phyloP scores from a whole-genome alignment of 1,140 invertebrate species.

The Schlechtendalia chinensis region DNA sequence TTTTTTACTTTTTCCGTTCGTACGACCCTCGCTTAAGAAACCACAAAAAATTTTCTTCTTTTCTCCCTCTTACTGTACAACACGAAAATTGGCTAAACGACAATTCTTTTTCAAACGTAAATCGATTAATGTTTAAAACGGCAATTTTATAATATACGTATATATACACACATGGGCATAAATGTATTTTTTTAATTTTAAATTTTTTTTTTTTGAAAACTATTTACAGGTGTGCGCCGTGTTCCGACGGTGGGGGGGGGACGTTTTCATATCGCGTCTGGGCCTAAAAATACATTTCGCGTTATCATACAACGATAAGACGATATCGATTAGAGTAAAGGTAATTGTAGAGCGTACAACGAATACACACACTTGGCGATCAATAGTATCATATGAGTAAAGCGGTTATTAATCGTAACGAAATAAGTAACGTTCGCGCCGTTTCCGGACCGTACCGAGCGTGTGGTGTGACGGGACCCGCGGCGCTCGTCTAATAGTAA shows the following conservation, averaged over 20 bases:
- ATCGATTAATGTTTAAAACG: background rate
- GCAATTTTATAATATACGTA: background rate
- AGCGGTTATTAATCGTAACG: background rate
- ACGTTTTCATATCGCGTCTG: too few relatives aligned
- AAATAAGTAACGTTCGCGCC: background rate
- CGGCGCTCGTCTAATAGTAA: background rate
- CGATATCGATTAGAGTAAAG: background rate
- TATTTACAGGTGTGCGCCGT: slow-evolving; percentile 7
- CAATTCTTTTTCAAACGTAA: too few relatives aligned
- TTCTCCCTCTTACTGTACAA: too few relatives aligned
- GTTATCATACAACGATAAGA: too few relatives aligned
- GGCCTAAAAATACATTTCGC: too few relatives aligned
- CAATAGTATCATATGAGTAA: slow-evolving; percentile 17
- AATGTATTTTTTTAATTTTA: too few relatives aligned
- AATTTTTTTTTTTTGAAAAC: background rate
- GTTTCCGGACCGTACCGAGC: background rate
- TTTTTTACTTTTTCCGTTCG: too few relatives aligned
- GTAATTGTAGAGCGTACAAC: background rate
- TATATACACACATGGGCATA: too few relatives aligned
- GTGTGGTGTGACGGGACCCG: background rate
- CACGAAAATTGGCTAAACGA: slow-evolving; percentile 28
- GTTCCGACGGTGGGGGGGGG: too few relatives aligned
- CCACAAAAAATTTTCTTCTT: too few relatives aligned
- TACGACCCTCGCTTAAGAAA: too few relatives aligned
- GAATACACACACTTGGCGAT: background rate